These are phyloP conservation scores for Tiaroga cobitis DNA, from an alignment of 2,797 vertebrate species.

Conservation along the genomic window DNA sequence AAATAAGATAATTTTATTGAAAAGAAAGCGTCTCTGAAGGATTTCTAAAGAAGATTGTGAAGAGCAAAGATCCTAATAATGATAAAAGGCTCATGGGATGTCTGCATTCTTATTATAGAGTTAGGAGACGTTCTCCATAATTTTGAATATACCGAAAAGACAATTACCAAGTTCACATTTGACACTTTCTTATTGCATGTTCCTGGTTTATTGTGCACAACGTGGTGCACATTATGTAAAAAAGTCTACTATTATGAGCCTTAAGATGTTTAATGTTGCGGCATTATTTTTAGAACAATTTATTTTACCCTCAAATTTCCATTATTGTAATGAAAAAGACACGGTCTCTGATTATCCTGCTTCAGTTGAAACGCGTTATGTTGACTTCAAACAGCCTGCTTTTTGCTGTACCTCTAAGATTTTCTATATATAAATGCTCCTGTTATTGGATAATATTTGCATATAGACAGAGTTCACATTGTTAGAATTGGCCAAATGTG, in stretches of 20 bases:
- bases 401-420: neutral
- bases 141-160: neutral
- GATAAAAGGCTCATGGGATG: slow-evolving; percentile 28
- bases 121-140: neutral
- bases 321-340: neutral
- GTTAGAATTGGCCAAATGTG: neutral
- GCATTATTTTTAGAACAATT: neutral
- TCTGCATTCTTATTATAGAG: neutral
- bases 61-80: slow-evolving; percentile 22
- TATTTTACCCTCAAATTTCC: neutral
- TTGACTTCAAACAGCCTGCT: neutral
- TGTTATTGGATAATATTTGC: neutral
- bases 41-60: slow-evolving; percentile 2
- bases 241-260: neutral
- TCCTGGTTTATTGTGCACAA: neutral
- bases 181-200: neutral
- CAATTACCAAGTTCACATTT: neutral
- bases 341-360: neutral
- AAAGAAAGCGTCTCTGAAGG: neutral
- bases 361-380: too few species aligned
- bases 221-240: neutral
- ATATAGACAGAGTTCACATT: neutral
- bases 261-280: neutral
- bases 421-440: neutral
- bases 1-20: slow-evolving; percentile 11